Base-by-base conservation (phyloP, 2,113 vertebrate genomes). In the Pseudopipra pipra region DNA sequence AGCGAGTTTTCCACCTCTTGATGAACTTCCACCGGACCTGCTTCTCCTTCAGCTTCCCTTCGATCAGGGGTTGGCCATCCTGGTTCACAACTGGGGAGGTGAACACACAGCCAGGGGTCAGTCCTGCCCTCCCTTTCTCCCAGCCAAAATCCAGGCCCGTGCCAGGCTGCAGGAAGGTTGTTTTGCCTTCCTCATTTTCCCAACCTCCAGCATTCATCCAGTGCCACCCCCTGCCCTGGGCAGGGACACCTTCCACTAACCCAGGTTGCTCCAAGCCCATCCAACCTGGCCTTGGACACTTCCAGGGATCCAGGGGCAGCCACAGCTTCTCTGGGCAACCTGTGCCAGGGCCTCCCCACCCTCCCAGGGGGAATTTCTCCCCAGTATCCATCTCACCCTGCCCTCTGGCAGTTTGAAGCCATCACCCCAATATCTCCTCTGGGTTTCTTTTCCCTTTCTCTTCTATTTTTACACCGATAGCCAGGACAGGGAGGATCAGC, bases 21-120 rank as follows among this genome's bases (percentile, higher is more conserved):
- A 99, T 99, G 85, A 99, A 99, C 97, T 99, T 99, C 99, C 99
- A 99, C 74, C 98, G 98, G 43, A 99, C 98, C 96, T 99, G 99
- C 92, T 99, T 99, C 98, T 99, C 99, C 94, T 99, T 99, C 58
- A 99, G 98, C 96, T 98, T 99, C 70, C 99, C 99, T 97, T 99
- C 99, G 2, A 99, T 99, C 93, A 99, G 98, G 54, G 99, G 99
- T 51, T 99, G 99, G 62, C 99, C 99, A 2, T 99, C 99, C 97
- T 99, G 98, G 96, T 99, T 99, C 73, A 99, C 94, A 11, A 98
- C 99, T 99, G 93, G 55, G 88, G 55, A 87, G 66, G 94, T 19
- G 88, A 91, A n/a, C 54, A 89, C 43, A 90, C 22, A 79, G 66
- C 5, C 5, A 43, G 59, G 33, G 56, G 49, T 82, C 37, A 71